Evolutionary conservation across 2,797 vertebrate genomes (phyloP), one percentile per base, ranked within the genome.

Genomic region (Takifugu rubripes): DNA sequence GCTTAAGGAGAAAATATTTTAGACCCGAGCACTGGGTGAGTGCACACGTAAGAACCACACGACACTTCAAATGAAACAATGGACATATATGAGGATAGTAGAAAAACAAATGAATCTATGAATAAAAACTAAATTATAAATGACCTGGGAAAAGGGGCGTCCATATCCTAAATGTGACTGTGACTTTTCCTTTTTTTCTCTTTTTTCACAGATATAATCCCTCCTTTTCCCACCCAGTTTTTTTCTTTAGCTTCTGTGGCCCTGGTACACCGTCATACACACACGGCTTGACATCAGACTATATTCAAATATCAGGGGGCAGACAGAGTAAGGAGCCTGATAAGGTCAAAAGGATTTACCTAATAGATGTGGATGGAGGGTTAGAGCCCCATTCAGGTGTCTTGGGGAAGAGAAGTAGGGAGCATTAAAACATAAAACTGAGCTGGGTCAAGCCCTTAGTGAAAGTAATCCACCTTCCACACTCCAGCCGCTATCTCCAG

Each of bases 271-370:
- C 36, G 40, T 40, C 36, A 40, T 40, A 40, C 36, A 40, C 62
- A 46, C 54, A 9, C 48, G 60, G 63, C 73, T 58, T 57, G 59
- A 74, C 72, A 68, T 67, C 49, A 3, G 67, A 79, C 47, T 82
- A 81, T 74, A 79, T 83, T 84, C 64, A 73, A 82, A 84, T 75
- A 60, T 68, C 59, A 27, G 17, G 33, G 45, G 9, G 27, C 16
- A 47, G 8, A 48, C 33, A 27, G 64, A 42, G 58, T 52, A 65
- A 64, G 55, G 54, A 62, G 72, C 52, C 49, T 26, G 58, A 84
- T 66, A 58, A 61, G 86, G 86, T 81, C 80, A n/a, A 76, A 60
- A 74, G 72, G 78, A 87, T 87, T 91, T 87, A 70, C 79, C 79
- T 83, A 83, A 88, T 78, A 84, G 78, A 86, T 86, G 83, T 84